A percentile compares a stretch with the other conserved stretches of the same genome.
These are phyloP conservation scores for Tetranychus piercei DNA, from an alignment of 2,888 invertebrate genomes.

Conservation along the genomic window DNA sequence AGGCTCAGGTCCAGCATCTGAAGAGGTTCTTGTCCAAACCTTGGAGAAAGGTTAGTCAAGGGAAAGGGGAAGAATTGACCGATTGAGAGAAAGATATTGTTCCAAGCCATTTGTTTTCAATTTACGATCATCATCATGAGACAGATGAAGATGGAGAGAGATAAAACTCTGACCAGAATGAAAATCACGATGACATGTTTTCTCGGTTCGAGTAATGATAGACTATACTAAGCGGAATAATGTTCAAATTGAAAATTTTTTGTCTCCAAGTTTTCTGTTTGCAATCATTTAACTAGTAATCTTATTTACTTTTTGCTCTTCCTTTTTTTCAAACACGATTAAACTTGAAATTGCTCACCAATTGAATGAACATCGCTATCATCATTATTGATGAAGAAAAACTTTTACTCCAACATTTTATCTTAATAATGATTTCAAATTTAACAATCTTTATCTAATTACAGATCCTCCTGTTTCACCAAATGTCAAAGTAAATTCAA, in stretches of 20 bases:
- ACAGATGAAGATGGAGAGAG: not conserved
- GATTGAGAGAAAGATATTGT: not conserved
- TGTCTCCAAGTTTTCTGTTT: not conserved
- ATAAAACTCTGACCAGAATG: not conserved
- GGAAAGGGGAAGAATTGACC: not conserved
- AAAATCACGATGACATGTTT: not conserved
- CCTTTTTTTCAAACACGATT: not conserved
- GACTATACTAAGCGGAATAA: no score
- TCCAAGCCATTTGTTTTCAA: not conserved
- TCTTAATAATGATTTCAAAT: not conserved
- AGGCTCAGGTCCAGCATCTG: constrained; percentile 26
- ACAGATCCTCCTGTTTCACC: constrained; percentile 9
- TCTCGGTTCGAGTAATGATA: no score
- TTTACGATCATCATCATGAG: not conserved
- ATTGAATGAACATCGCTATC: no score
- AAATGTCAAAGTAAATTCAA: constrained; percentile 7
- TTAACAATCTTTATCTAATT: not conserved
- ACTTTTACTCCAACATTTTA: no score
- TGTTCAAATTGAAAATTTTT: not conserved
- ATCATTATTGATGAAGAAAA: no score
- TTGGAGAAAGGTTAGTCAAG: constrained; percentile 7
- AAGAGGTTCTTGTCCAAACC: constrained; percentile 23
- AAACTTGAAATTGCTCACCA: no score
- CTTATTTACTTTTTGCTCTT: not conserved
- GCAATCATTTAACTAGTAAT: not conserved